Percentiles rank a stretch among this genome's conserved stretches.
Evolutionary conservation across 1,140 invertebrate genomes (phyloP).

Genomic region (Asbolus verrucosus): DNA sequence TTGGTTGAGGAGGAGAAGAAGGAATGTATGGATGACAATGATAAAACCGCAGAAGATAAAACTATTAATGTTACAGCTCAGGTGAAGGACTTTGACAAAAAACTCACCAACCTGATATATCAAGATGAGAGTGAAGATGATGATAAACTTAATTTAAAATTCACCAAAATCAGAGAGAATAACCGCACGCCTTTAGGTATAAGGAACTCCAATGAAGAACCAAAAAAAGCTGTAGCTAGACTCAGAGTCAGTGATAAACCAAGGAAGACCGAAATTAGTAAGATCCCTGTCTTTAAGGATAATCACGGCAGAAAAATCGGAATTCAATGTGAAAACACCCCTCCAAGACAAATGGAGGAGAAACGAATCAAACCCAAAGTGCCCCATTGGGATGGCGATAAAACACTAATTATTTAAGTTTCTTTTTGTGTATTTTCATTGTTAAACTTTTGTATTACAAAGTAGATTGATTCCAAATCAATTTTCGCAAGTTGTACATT

Average conservation of each 20-base stretch:
- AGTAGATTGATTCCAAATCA: no score
- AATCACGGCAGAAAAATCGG: conserved; percentile 49
- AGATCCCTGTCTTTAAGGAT: conserved; percentile 61
- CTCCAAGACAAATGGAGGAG: conserved; percentile 53
- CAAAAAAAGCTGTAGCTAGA: conserved; percentile 47
- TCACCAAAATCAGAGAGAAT: conserved; percentile 44
- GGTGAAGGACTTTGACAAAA: conserved; percentile 59
- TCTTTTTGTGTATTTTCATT: conserved; percentile 25
- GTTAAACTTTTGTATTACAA: neutral
- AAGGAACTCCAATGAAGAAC: conserved; percentile 51
- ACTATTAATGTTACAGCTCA: conserved; percentile 45
- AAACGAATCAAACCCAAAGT: conserved; percentile 45
- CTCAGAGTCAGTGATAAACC: conserved; percentile 62
- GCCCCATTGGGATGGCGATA: conserved; percentile 59
- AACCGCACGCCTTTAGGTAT: conserved; percentile 56
- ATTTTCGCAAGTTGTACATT: no score
- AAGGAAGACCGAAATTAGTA: conserved; percentile 56
- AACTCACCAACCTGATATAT: conserved; percentile 61
- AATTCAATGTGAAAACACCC: conserved; percentile 62
- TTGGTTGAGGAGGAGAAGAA: neutral
- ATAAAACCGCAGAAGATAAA: conserved; percentile 11
- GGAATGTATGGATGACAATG: neutral
- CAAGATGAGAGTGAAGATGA: conserved; percentile 54
- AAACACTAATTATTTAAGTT: conserved; percentile 59
- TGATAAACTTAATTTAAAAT: conserved; percentile 42